phyloP scores from a whole-genome alignment of 2,888 invertebrate species.

The Drosophila kanekoi region DNA sequence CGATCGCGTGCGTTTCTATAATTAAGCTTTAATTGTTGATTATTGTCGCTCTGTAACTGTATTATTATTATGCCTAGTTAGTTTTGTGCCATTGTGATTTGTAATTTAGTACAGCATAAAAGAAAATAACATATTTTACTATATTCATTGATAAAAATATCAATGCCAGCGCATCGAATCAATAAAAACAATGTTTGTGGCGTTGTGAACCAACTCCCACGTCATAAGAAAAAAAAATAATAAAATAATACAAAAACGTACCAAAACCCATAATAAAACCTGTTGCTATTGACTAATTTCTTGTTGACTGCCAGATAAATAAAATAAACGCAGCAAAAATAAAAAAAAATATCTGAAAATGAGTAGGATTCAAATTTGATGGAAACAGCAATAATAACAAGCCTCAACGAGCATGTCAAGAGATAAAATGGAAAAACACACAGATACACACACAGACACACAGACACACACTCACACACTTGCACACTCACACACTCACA shows the following conservation, averaged over 20 bases:
- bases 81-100: conserved; percentile 63
- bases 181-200: conserved; percentile 22
- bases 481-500: conserved; percentile 1
- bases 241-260: conserved; percentile 14
- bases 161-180: conserved; percentile 36
- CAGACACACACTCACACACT: not conserved
- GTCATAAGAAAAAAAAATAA: conserved; percentile 11
- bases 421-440: conserved; percentile 38
- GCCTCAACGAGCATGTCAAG: conserved; percentile 28
- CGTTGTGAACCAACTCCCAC: conserved; percentile 62
- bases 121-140: conserved; percentile 15
- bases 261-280: conserved; percentile 54
- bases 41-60: conserved; percentile 20
- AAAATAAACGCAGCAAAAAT: conserved; percentile 34
- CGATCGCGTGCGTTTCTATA: conserved; percentile 81
- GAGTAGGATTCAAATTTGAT: conserved; percentile 48
- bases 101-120: conserved; percentile 53
- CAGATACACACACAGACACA: conserved; percentile 1
- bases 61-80: conserved; percentile 48
- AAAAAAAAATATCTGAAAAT: conserved; percentile 28
- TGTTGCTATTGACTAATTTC: conserved; percentile 67
- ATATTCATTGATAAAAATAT: conserved; percentile 66
- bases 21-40: conserved; percentile 52
- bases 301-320: conserved; percentile 48
- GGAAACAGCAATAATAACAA: conserved; percentile 23